phyloP scores from a whole-genome alignment of 2,113 vertebrate genomes.

The Salvelinus namaycush region DNA sequence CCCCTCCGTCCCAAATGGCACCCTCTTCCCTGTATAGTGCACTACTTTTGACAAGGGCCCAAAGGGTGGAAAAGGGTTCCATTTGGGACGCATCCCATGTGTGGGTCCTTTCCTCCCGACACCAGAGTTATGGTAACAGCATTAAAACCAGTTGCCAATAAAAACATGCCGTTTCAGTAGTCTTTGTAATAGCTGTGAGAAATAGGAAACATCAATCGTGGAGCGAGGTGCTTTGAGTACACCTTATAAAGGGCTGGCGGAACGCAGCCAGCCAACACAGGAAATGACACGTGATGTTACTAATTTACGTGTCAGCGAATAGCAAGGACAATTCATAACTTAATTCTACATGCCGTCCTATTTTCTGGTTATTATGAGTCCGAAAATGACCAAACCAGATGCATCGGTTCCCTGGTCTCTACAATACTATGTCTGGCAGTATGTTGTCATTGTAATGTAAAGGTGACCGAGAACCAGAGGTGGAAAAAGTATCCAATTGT shows the following conservation, averaged over 20 bases:
- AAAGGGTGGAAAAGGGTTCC: too few relatives aligned
- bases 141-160: neutral
- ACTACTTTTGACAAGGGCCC: neutral
- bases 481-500: too few relatives aligned
- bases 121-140: neutral
- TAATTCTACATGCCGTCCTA: too few relatives aligned
- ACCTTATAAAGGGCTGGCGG: neutral
- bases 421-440: too few relatives aligned
- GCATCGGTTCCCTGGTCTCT: too few relatives aligned
- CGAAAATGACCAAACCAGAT: too few relatives aligned
- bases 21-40: neutral
- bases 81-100: too few relatives aligned
- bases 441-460: too few relatives aligned
- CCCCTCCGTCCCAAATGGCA: too few relatives aligned
- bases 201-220: slow-evolving; percentile 13
- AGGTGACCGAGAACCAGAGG: too few relatives aligned
- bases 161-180: slow-evolving; percentile 17
- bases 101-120: too few relatives aligned
- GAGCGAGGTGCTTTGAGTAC: neutral
- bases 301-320: neutral
- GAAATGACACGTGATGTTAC: neutral
- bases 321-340: neutral
- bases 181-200: slow-evolving; percentile 32
- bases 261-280: neutral
- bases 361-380: too few relatives aligned